Evolutionary conservation across 2,113 vertebrate species (phyloP), one percentile per base, ranked within the genome.

Genomic region (Podocnemis expansa): DNA sequence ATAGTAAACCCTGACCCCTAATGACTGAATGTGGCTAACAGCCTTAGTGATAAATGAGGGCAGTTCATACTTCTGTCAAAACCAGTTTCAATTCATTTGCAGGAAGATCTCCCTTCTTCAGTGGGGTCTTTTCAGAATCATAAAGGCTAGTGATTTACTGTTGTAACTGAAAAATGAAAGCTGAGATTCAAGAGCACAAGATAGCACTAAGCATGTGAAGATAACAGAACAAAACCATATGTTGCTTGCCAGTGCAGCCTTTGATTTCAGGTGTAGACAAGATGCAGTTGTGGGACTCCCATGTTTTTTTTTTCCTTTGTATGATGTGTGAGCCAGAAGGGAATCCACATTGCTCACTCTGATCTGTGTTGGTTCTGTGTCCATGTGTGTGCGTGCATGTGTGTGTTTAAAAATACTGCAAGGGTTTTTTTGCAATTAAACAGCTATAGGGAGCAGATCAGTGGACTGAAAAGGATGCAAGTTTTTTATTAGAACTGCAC

Each of bases 401-500:
- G 38, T 41, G 17, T 43, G 70, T 67, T 21, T 70, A 70, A 70
- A 60, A 70, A 70, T 70, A 22, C 19, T 38, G 38, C 34, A 63
- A 34, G 38, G 10, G 79, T 80, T 2, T 31, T 87, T 92, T 89
- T 80, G 5, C 84, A 6, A 45, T 16, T 73, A 78, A 87, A 80
- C 85, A 90, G 76, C 24, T n/a, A n/a, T 4, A 80, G 43, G 17
- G 78, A 82, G 38, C 73, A 90, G 76, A 55, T 73, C 43, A 12
- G 67, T 88, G 58, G 25, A 60, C 86, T 89, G 10, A 52, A 41
- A 83, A 47, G 43, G 6, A 10, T 84, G 88, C 51, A 45, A 31
- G 49, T 90, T 84, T 90, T 82, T 88, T 63, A 88, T 94, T 94
- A 88, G 70, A 91, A 38, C 29, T 89, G 63, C 52, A 84, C 31